Conservation (phyloP, 2,113 vertebrate species). For the Heterocephalus glaber region DNA sequence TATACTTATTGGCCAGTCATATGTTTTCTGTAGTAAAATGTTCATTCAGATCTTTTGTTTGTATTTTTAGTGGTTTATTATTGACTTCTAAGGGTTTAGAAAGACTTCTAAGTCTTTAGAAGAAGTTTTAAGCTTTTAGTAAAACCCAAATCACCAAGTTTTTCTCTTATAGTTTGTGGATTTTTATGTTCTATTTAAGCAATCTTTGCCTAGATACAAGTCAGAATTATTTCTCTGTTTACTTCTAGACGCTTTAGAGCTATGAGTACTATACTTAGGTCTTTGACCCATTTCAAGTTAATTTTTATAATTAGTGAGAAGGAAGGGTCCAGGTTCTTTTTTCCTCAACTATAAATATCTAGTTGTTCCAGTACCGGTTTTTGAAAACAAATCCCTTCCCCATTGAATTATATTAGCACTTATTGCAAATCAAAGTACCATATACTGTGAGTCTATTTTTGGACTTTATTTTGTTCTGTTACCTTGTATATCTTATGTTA, state of each 20-base stretch:
- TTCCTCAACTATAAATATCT: not conserved
- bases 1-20: not conserved
- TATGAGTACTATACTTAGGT: not conserved
- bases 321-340: not conserved
- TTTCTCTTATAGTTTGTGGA: not conserved
- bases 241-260: not conserved
- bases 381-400: not conserved
- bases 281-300: not conserved
- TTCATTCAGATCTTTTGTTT: not conserved
- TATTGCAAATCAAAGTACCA: not conserved
- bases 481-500: not conserved
- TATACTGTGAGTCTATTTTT: not conserved
- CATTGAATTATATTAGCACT: not conserved
- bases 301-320: not conserved
- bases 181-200: not conserved
- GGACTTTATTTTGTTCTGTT: not conserved
- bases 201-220: not conserved
- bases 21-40: not conserved
- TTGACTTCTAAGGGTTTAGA: too few species aligned
- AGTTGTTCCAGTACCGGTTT: slow-evolving; percentile 5
- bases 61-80: not conserved
- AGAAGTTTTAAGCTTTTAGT: not conserved
- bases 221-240: not conserved
- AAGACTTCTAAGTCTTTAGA: too few species aligned
- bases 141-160: not conserved